Conservation (phyloP, 2,113 vertebrate genomes). For the Pseudonaja textilis region DNA sequence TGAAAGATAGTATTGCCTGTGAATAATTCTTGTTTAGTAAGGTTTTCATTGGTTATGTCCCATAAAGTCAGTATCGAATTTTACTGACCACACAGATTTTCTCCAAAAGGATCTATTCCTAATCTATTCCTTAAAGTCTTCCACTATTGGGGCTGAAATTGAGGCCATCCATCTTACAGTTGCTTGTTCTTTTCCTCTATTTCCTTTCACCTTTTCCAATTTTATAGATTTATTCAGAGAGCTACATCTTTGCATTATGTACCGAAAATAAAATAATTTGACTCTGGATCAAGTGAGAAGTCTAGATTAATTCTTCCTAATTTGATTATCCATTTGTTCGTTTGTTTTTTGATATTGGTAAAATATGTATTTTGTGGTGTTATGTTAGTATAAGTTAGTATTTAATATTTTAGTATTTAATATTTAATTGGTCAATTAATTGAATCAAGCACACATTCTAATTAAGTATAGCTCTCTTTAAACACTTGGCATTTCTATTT, state of each 20-base stretch:
- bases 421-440: neutral
- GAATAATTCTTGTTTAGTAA: neutral
- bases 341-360: neutral
- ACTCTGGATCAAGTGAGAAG: neutral
- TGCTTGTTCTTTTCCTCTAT: neutral
- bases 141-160: neutral
- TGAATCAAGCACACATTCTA: neutral
- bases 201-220: neutral
- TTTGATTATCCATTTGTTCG: neutral
- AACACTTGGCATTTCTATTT: neutral
- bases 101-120: neutral
- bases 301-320: neutral
- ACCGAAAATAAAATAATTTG: neutral
- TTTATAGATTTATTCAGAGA: neutral
- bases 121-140: neutral
- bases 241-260: neutral
- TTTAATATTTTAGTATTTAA: neutral
- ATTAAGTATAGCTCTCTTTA: neutral
- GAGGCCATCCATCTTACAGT: neutral
- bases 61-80: neutral
- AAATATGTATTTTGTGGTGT: neutral
- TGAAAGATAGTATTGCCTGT: neutral
- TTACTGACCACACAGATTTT: neutral
- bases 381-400: too few relatives aligned
- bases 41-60: neutral